These are phyloP conservation scores for Calosoma granatense DNA, from an alignment of 1,140 invertebrate species.

Conservation along the genomic window DNA sequence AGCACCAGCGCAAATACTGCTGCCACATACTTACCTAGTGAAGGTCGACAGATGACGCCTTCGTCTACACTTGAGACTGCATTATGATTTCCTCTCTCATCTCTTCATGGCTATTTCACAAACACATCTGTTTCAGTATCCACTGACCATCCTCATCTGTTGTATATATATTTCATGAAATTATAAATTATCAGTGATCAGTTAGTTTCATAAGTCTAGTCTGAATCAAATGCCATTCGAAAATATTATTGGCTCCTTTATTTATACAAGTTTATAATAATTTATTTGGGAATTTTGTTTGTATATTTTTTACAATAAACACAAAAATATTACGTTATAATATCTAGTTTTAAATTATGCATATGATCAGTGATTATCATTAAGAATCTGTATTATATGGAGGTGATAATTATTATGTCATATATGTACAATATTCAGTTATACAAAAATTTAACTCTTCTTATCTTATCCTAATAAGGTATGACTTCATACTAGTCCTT, in stretches of 20 bases:
- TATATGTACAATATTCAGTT: no score
- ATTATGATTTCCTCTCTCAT: constrained; percentile 35
- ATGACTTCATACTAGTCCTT: no score
- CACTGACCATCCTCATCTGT: background rate
- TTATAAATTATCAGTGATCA: background rate
- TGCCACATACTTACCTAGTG: constrained; percentile 13
- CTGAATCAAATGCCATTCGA: constrained; percentile 1
- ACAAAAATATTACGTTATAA: no score
- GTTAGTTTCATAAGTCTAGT: constrained; percentile 4
- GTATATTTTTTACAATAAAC: constrained; percentile 8
- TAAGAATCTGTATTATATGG: no score
- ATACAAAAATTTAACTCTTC: no score
- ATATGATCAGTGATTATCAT: no score
- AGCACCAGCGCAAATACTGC: constrained; percentile 5
- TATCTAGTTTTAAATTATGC: no score
- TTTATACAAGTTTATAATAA: constrained; percentile 1
- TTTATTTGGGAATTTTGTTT: constrained; percentile 7
- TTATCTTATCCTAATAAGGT: no score
- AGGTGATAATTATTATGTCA: no score
- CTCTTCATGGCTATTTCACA: background rate
- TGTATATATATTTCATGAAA: constrained; percentile 1
- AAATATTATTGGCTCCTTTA: constrained; percentile 1
- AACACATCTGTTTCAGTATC: background rate
- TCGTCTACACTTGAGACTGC: constrained; percentile 46
- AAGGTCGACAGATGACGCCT: constrained; percentile 15